Percentiles rank a stretch among this genome's conserved stretches.
Conservation (phyloP, 2,113 vertebrate species). For the Misgurnus anguillicaudatus region DNA sequence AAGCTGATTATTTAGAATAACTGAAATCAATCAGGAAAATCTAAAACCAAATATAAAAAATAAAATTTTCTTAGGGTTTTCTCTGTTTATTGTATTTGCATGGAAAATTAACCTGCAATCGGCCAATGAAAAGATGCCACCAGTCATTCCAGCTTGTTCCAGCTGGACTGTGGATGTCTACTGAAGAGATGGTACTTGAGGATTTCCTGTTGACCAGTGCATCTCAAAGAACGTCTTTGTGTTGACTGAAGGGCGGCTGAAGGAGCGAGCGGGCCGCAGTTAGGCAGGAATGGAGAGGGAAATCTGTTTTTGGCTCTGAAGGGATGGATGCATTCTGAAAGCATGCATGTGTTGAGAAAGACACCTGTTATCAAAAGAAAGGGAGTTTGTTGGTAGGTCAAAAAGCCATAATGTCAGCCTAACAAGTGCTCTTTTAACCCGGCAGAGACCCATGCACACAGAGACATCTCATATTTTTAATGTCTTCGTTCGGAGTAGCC, state of each 20-base stretch:
- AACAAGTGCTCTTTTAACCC: background rate
- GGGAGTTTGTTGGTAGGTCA: background rate
- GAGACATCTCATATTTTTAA: background rate
- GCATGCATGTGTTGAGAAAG: background rate
- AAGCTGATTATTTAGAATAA: too few relatives aligned
- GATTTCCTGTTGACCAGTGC: conserved; percentile 33
- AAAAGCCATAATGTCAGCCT: background rate
- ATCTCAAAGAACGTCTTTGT: conserved; percentile 50
- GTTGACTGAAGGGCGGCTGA: conserved; percentile 33
- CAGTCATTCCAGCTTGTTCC: conserved; percentile 12
- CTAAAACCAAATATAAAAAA: too few relatives aligned
- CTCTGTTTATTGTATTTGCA: background rate
- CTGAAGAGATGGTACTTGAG: conserved; percentile 35
- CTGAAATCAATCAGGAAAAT: too few relatives aligned
- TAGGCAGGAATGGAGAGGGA: conserved; percentile 15
- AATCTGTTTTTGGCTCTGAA: conserved; percentile 40
- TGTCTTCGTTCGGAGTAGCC: background rate
- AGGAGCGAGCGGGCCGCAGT: conserved; percentile 25
- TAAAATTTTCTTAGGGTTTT: too few relatives aligned
- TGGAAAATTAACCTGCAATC: background rate
- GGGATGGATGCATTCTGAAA: conserved; percentile 14
- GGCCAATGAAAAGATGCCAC: background rate
- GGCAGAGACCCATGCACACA: background rate
- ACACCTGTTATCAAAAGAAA: conserved; percentile 23
- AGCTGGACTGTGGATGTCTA: conserved; percentile 18